Evolutionary conservation across 2,888 invertebrate species (phyloP), one percentile per base, ranked within the genome.

Genomic region (Tinea trinotella): DNA sequence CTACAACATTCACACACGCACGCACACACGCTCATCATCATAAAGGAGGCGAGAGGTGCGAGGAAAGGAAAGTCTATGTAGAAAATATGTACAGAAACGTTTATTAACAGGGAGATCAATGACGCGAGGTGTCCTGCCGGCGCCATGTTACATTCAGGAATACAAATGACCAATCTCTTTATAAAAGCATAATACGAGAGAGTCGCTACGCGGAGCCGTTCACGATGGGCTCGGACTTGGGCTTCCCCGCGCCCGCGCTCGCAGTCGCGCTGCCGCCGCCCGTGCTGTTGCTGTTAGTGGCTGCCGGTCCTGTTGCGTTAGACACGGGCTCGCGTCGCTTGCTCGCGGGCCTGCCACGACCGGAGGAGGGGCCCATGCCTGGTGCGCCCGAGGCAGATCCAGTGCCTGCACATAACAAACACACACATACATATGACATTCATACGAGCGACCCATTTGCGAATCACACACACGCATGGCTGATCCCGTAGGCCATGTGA

Each of bases 191-290:
- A 80, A 79, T 76, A 79, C 13, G 24, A 9, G 53, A n/a, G 36
- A n/a, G 36, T 15, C 53, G 18, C 73, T 86, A 88, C 74, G 88
- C 85, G 62, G 90, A 88, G 81, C 91, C 91, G 77, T 91, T 91
- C 62, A 91, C 88, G 76, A 91, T 84, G 70, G 90, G 81, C 77
- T 90, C 90, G 62, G 64, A 59, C 71, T 89, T 89, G 62, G 88
- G 80, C 50, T 46, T 54, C 6, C 18, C 30, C n/a, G 30, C 53
- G 35, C 53, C 36, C 12, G 30, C 20, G 36, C 53, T n/a, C 52
- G 52, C 36, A n/a, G n/a, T n/a, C n/a, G n/a, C n/a, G n/a, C n/a
- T n/a, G n/a, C n/a, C n/a, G n/a, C n/a, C 56, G 24, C 48, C 54
- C 13, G 22, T 48, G 64, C 55, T 77, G 62, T 56, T 75, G 71